Evolutionary conservation across 2,888 invertebrate species (phyloP), one percentile per base, ranked within the genome.

Genomic region (Lepidonotus clava): DNA sequence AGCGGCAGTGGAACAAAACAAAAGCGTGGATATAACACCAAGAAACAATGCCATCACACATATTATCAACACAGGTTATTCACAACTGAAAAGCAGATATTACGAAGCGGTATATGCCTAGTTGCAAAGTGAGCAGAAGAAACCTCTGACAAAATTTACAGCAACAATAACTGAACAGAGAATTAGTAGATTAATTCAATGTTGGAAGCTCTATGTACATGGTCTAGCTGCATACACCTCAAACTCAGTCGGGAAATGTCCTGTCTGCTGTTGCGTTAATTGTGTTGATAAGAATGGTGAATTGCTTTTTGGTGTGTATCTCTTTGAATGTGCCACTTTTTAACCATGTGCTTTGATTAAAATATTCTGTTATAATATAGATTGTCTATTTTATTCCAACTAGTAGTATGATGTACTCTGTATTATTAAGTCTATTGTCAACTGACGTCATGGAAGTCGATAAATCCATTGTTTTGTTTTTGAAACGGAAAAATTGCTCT

Each of bases 1-100:
- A n/a, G n/a, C n/a, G n/a, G n/a, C 11, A 53, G 2, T 53, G 53
- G 53, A 18, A 53, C n/a, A 28, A 61, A 61, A 24, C 24, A 21
- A 61, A 61, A 61, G 61, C 61, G 28, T 53, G n/a, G 24, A 2
- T 24, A 61, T 61, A 61, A 61, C 61, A 61, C 61, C 61, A 61
- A 28, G 14, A 61, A 61, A 61, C 61, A 61, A 61, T 61, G 61
- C 28, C n/a, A 32, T 24, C 61, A 61, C 61, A 61, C 61, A 61
- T 61, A 61, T 61, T 32, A 61, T 61, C 61, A 61, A 61, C 61
- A 61, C 61, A 61, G 61, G 61, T 61, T 61, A 61, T 61, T 61
- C 61, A 61, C 61, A 61, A 61, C 61, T 61, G 46, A 11, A 61
- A 61, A 61, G 61, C 61, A 61, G 28, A 28, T 61, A 61, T 61